These are phyloP conservation scores for Gymnothorax javanicus DNA, from an alignment of 2,797 vertebrate genomes.

Conservation along the genomic window DNA sequence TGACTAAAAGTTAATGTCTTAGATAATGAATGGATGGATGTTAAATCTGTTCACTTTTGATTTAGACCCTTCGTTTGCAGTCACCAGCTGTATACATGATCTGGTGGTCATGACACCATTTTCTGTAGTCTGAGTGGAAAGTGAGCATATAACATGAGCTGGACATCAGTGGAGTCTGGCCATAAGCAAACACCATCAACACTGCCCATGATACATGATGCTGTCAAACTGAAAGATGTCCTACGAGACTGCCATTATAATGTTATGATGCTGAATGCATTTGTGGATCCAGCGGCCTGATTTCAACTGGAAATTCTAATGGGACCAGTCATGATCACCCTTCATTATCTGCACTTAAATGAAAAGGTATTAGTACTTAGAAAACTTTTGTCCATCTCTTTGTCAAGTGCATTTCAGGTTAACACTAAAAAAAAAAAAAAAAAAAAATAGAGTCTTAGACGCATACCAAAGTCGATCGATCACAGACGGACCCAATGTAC, in stretches of 20 bases:
- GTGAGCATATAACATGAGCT: neutral
- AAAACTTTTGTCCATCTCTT: neutral
- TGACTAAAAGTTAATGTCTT: no score
- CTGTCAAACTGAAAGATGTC: neutral
- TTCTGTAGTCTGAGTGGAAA: neutral
- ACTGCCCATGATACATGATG: neutral
- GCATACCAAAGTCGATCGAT: no score
- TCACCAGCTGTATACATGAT: neutral
- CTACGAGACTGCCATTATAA: neutral
- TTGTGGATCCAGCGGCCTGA: neutral
- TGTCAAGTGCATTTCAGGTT: neutral
- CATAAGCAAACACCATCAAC: neutral
- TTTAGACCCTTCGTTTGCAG: neutral
- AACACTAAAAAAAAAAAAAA: neutral
- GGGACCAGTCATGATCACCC: neutral
- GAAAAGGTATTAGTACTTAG: neutral
- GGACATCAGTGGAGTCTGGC: neutral
- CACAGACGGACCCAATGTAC: neutral
- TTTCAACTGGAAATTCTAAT: neutral
- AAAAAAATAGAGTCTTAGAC: no score
- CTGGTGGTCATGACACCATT: neutral
- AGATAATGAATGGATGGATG: no score
- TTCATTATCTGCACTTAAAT: neutral
- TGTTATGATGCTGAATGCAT: neutral
- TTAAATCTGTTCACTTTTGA: neutral